Base-by-base conservation (phyloP, 2,797 vertebrate genomes). In the Rhodeus uyekii region DNA sequence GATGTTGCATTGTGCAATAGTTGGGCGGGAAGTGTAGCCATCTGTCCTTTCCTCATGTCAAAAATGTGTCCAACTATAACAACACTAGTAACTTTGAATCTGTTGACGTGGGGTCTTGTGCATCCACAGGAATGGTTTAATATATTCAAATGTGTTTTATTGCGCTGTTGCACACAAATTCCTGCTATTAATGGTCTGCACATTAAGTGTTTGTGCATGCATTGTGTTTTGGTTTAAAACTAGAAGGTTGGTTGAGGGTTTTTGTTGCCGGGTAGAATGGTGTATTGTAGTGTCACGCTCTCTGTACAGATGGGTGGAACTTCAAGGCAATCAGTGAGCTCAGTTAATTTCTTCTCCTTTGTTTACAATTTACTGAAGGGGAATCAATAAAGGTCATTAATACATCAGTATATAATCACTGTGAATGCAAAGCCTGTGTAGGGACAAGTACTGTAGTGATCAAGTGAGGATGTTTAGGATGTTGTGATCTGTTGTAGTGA, bases 191-290 rank as follows among this genome's bases (percentile, higher is more conserved):
- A 46, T 64, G 39, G n/a, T 58, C n/a, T 69, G 24, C 36, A 24
- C 50, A 34, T 55, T 9, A 75, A 75, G 61, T 65, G 27, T 65
- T 75, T 44, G 36, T 29, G 80, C n/a, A 24, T 46, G 18, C 27
- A 42, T 55, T 75, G 61, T 64, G 79, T n/a, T 83, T 73, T 27
- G 58, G 36, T 29, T 32, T 18, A 42, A 69, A 81, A 65, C 16
- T 27, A 55, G 34, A 64, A 55, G 61, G 78, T 82, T 76, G 80
- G 77, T 19, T 64, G 42, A 73, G 75, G 58, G 39, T 72, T 85
- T 91, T 88, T 91, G 91, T 93, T 92, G 89, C 91, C 84, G 86
- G 90, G 91, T 90, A 89, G 89, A 93, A 90, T 78, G 83, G 89
- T 88, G 55, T 74, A 85, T 83, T 84, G 85, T 86, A 69, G 78